Conservation (phyloP, 2,797 vertebrate genomes). For the Myiotriccus ornatus region DNA sequence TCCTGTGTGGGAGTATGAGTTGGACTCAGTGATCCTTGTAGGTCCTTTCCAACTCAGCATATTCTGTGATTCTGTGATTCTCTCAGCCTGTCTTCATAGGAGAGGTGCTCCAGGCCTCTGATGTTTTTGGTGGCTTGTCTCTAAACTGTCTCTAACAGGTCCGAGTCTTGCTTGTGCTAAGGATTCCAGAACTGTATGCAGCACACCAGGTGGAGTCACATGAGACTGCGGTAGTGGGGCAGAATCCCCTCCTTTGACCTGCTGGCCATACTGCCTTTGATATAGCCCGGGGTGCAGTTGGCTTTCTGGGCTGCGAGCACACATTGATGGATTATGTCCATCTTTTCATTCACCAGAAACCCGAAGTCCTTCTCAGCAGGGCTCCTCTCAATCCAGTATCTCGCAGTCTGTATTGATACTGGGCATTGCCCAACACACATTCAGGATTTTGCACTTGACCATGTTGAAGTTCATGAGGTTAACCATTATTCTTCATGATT, state of each 20-base stretch:
- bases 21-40: neutral
- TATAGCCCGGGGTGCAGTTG: rapidly evolving
- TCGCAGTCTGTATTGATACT: neutral
- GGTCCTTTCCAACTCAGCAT: neutral
- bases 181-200: rapidly evolving
- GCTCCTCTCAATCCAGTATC: neutral
- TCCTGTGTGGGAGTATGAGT: neutral
- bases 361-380: neutral
- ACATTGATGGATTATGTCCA: rapidly evolving
- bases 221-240: rapidly evolving
- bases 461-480: neutral
- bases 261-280: rapidly evolving
- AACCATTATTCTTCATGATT: neutral
- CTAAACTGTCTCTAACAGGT: neutral
- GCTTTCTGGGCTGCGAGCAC: rapidly evolving
- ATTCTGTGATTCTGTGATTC: neutral
- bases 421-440: neutral
- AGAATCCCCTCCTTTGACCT: neutral
- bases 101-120: neutral
- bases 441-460: neutral
- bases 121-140: rapidly evolving
- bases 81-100: neutral
- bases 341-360: neutral
- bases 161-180: neutral
- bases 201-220: rapidly evolving